Base-by-base conservation (phyloP, 2,113 vertebrate species). In the Dendrocopos noguchii region DNA sequence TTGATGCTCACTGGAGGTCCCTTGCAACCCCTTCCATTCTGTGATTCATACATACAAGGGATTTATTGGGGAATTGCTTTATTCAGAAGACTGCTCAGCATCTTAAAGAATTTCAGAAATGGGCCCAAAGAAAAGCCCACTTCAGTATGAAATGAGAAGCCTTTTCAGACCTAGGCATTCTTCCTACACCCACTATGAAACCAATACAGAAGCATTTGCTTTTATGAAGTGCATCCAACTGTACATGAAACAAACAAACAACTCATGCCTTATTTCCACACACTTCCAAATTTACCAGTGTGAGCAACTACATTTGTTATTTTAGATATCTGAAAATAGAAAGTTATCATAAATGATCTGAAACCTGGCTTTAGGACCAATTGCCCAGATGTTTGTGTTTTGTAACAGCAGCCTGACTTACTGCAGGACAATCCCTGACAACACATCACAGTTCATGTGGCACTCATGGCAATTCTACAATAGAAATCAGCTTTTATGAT, bases 401-500 rank as follows among this genome's bases (percentile, higher is more conserved):
- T 27, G 9, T 63, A 52, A 39, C 9, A 55, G 25, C 24, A 90
- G 53, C 60, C 29, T 57, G 76, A 80, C 81, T 91, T 87, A 68
- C 63, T 75, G 71, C 61, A 94, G 95, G 97, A 94, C 95, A 86
- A 83, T 95, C 97, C 88, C 97, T 97, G 97, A 97, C 97, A 97
- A 95, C 89, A 87, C 79, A 66, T 53, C 84, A 94, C 72, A 97
- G 93, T 95, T 95, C 95, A 81, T 77, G 94, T 88, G 75, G 93
- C 75, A 84, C 82, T 91, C 73, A 55, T 65, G 84, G 78, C 91
- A 93, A 96, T 97, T 91, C 95, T 90, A 68, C 97, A 98, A 98
- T 94, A 96, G 90, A 97, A 97, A 93, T 98, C 97, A 98, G 98
- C 97, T 98, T 98, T 94, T 89, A 72, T 60, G n/a, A 85, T 95